Conservation (phyloP, 2,797 vertebrate species). For the Tragelaphus eurycerus region DNA sequence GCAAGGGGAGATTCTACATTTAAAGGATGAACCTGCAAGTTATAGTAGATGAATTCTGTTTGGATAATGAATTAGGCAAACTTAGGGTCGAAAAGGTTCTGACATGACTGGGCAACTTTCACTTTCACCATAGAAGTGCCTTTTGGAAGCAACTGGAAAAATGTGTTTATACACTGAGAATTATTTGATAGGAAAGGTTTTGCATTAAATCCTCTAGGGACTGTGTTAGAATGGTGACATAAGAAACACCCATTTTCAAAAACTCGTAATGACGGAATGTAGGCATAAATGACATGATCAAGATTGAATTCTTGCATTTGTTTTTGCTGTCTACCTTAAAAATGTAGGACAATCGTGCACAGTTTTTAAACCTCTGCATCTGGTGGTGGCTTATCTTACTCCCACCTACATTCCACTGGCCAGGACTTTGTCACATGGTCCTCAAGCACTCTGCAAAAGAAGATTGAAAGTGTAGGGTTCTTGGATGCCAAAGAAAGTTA, state of each 20-base stretch:
- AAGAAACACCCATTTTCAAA: background rate
- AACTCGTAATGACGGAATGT: background rate
- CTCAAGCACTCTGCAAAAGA: background rate
- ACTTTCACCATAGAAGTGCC: background rate
- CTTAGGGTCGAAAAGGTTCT: background rate
- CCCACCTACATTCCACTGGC: background rate
- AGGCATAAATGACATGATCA: background rate
- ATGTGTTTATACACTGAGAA: background rate
- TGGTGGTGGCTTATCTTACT: background rate
- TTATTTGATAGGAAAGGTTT: background rate
- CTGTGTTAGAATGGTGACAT: background rate
- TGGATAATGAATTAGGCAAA: background rate
- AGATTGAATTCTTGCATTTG: background rate
- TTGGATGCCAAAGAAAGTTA: background rate
- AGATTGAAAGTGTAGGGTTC: background rate
- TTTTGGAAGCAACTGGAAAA: background rate
- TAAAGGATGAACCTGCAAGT: background rate
- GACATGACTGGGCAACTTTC: background rate
- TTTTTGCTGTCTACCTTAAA: background rate
- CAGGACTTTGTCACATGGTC: background rate
- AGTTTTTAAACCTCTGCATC: background rate
- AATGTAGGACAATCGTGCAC: background rate
- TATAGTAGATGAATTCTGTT: background rate
- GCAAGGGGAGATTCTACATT: background rate
- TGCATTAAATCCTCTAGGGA: background rate